A percentile compares a stretch with the other conserved stretches of the same genome.
Evolutionary conservation across 2,113 vertebrate genomes (phyloP).

Genomic region (Corydoras sp.): DNA sequence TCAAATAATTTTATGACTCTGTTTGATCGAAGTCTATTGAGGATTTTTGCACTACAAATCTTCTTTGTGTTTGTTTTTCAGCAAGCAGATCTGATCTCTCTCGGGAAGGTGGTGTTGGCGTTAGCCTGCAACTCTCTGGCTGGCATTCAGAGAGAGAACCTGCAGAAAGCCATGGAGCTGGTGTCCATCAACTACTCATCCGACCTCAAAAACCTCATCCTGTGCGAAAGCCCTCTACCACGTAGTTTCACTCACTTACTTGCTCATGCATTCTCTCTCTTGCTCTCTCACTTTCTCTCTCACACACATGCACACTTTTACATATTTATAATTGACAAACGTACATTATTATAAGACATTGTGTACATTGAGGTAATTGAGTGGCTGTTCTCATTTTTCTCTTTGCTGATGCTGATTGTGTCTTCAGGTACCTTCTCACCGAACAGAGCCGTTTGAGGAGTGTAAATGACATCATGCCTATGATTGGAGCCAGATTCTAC

Average conservation of each 20-base stretch:
- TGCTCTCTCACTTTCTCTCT: too few relatives aligned
- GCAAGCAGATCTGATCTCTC: constrained; percentile 98
- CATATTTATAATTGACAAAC: background rate
- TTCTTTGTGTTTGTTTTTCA: constrained; percentile 44
- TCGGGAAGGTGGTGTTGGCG: constrained; percentile 98
- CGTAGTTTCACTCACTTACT: constrained; percentile 18
- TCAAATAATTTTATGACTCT: too few relatives aligned
- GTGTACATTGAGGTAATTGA: background rate
- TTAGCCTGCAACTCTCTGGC: constrained; percentile 97
- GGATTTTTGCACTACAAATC: background rate
- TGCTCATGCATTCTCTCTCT: too few relatives aligned
- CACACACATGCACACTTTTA: background rate
- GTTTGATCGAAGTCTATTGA: too few relatives aligned
- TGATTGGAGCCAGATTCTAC: constrained; percentile 98
- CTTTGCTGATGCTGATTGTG: too few relatives aligned
- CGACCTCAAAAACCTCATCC: constrained; percentile 98
- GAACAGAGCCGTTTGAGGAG: constrained; percentile 95
- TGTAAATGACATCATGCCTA: constrained; percentile 99
- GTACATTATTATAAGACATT: background rate
- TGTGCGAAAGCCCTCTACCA: constrained; percentile 71
- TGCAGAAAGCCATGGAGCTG: constrained; percentile 98
- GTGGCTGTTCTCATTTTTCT: background rate
- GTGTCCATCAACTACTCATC: constrained; percentile 99
- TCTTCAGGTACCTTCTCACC: constrained; percentile 87
- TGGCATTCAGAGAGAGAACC: constrained; percentile 97